Base-by-base conservation (phyloP, 2,113 vertebrate genomes). In the Rhinoderma darwinii region DNA sequence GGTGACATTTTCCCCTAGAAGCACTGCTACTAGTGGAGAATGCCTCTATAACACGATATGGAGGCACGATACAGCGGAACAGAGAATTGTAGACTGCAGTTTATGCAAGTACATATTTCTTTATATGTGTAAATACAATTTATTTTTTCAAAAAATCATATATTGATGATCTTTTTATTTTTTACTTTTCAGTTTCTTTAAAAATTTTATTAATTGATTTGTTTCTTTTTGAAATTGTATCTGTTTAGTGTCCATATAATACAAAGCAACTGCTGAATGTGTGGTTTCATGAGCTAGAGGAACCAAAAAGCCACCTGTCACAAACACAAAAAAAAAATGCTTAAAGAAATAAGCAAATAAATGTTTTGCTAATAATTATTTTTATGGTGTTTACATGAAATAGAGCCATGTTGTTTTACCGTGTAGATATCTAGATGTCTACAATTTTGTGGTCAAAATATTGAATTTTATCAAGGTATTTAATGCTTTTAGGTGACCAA, bases 221-320 rank as follows among this genome's bases (percentile, higher is more conserved):
- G 32, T 17, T 17, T 17, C 27, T 32, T 32, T 32, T 32, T 66
- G 14, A 39, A 25, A 25, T 72, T 37, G 3, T 63, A 72, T 72
- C 18, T 72, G 37, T 11, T 39, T 7, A 5, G 66, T 8, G 66
- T 20, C 32, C 32, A 70, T 37, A 37, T 25, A 72, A 11, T 72
- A 72, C 68, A 72, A 41, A 41, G 35, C 68, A 72, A 72, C 68
- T 72, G 68, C 41, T 72, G 37, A 72, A 22, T 22, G 7, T 72
- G 68, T 41, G 35, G 35, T 72, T 72, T 72, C 20, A 39, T 14
- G 11, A 41, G 9, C 30, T 10, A 41, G 37, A 72, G 68, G 35
- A 41, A 22, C 68, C 68, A 41, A 41, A 70, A 25, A 25, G 37
- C 68, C 68, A 72, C 35, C 68, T 72, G 68, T 72, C 68, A 25